Conservation (phyloP, 2,888 invertebrate genomes). For the Sepioteuthis lessoniana region DNA sequence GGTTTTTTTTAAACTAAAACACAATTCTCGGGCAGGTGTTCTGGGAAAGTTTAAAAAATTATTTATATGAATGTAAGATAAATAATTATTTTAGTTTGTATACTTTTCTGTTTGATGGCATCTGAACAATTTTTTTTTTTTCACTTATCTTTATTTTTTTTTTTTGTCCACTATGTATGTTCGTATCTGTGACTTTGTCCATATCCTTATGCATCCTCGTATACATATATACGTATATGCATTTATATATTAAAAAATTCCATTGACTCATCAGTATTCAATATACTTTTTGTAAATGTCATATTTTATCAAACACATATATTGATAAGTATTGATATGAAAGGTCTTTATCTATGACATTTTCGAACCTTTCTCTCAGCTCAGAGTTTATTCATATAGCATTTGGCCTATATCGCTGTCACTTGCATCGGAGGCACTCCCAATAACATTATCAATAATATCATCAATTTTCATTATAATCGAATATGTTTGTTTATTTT, state of each 20-base stretch:
- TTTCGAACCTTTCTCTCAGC: slow-evolving; percentile 15
- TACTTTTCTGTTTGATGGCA: too few relatives aligned
- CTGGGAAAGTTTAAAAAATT: too few relatives aligned
- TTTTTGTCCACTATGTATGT: too few relatives aligned
- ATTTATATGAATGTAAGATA: too few relatives aligned
- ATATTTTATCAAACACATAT: slow-evolving; percentile 18
- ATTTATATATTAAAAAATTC: background rate
- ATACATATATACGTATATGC: background rate
- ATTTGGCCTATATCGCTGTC: background rate
- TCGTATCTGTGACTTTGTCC: too few relatives aligned
- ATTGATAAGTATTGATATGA: slow-evolving; percentile 21
- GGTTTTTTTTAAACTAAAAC: too few relatives aligned
- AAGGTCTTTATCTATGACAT: slow-evolving; percentile 33
- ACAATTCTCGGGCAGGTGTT: too few relatives aligned
- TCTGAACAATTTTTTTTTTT: too few relatives aligned
- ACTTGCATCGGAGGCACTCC: background rate
- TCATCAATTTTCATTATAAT: background rate
- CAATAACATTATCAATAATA: background rate
- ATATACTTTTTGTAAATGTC: background rate
- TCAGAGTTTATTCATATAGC: background rate
- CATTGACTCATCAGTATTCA: slow-evolving; percentile 33
- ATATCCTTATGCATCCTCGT: background rate
- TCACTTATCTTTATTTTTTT: too few relatives aligned
- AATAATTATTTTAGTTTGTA: too few relatives aligned
- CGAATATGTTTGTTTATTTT: background rate